phyloP scores from a whole-genome alignment of 1,140 invertebrate genomes.

The Drosophila fuyamai region DNA sequence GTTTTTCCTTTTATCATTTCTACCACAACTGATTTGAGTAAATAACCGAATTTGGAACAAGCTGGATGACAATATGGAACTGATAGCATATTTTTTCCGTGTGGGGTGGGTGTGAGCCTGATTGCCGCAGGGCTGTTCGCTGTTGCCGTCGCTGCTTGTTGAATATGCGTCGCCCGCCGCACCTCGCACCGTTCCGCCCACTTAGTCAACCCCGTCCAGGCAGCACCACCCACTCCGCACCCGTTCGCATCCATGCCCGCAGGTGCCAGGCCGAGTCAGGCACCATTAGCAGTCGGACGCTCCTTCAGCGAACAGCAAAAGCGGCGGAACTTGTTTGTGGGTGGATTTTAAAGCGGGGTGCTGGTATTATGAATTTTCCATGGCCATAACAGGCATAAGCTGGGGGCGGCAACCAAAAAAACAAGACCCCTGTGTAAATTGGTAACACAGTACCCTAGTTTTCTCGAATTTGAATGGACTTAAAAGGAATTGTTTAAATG shows the following conservation, averaged over 20 bases:
- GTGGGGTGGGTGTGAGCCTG: conserved; percentile 18
- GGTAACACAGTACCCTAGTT: conserved; percentile 16
- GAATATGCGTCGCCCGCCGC: conserved; percentile 37
- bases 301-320: conserved; percentile 32
- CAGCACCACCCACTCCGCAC: conserved; percentile 22
- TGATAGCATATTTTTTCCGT: conserved; percentile 2
- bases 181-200: conserved; percentile 10
- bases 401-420: conserved; percentile 2
- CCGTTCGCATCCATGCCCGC: conserved; percentile 21
- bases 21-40: neutral
- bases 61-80: neutral
- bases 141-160: conserved; percentile 55
- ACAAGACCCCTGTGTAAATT: neutral
- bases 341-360: conserved; percentile 29
- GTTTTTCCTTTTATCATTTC: neutral
- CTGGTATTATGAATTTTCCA: conserved; percentile 47
- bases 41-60: conserved; percentile 5
- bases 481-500: conserved; percentile 11
- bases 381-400: conserved; percentile 13
- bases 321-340: conserved; percentile 35
- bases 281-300: conserved; percentile 54
- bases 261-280: conserved; percentile 46
- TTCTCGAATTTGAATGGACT: conserved; percentile 8
- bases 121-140: conserved; percentile 28
- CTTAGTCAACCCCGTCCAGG: neutral